Evolutionary conservation across 2,888 invertebrate genomes (phyloP), one percentile per base, ranked within the genome.

Genomic region (Leptarthrus brevirostris): DNA sequence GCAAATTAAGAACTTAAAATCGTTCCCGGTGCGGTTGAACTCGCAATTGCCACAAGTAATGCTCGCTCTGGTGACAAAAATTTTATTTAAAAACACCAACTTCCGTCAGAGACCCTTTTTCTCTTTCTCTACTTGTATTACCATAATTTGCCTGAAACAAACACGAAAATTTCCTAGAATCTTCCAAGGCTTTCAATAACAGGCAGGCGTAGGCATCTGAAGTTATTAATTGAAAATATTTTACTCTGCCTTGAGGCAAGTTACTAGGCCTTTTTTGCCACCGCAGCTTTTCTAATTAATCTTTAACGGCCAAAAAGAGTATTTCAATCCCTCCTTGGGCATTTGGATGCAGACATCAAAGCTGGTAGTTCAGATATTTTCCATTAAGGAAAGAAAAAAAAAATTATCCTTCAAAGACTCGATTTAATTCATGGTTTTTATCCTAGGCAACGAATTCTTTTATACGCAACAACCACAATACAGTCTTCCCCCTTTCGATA

Each of bases 1-100:
- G 64, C 26, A 66, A 66, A 66, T 66, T 66, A 66, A 66, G 24
- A 66, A 40, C 12, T 12, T 3, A 40, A 40, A n/a, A 40, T n/a
- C n/a, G 8, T 6, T n/a, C 12, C n/a, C n/a, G n/a, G 10, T n/a
- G 40, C 12, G 40, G 40, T 40, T 40, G 8, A 40, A n/a, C n/a
- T 8, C 2, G 6, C 40, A 6, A 30, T 30, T 12, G 8, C 40
- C 8, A 3, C 40, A 40, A 40, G 3, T n/a, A 40, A 12, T 12
- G 12, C 8, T 1, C 10, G 40, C 12, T 40, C 40, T 40, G 40
- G 40, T 40, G 40, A 40, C 40, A 12, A 40, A 40, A 40, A 40
- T 40, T 40, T 3, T 40, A 40, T 40, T 40, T 40, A 40, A 40
- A 40, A n/a, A 12, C 40, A 40, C 40, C 40, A 40, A 12, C n/a